Conservation (phyloP, 2,888 invertebrate genomes). For the Caenorhabditis wallacei region DNA sequence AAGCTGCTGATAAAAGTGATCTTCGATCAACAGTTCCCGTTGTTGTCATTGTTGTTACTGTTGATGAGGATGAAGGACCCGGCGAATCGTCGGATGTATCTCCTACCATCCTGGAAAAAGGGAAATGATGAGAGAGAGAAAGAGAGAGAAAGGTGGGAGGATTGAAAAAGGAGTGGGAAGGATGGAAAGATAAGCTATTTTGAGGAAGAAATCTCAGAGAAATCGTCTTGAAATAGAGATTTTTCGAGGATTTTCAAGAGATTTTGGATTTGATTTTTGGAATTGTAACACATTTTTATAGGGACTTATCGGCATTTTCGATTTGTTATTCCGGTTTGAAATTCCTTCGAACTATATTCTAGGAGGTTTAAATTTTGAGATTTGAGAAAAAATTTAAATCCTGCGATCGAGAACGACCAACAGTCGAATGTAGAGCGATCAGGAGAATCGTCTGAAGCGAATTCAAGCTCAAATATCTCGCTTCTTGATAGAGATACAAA, state of each 20-base stretch:
- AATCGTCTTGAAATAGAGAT: background rate
- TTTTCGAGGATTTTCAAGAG: conserved; percentile 1
- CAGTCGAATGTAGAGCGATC: too few species aligned
- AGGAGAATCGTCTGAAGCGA: too few species aligned
- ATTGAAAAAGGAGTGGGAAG: background rate
- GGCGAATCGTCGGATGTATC: conserved; percentile 57
- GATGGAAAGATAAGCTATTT: conserved; percentile 2
- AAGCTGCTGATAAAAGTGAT: conserved; percentile 66
- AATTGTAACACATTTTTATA: too few species aligned
- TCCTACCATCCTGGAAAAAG: conserved; percentile 71
- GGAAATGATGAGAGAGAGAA: conserved; percentile 1
- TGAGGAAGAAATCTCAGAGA: background rate
- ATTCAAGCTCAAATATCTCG: too few species aligned
- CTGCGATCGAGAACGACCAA: too few species aligned
- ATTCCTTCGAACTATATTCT: too few species aligned
- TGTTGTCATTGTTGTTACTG: conserved; percentile 18
- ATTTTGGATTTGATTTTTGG: background rate
- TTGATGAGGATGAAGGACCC: conserved; percentile 52
- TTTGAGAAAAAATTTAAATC: too few species aligned
- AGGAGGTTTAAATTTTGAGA: too few species aligned
- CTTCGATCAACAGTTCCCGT: conserved; percentile 52
- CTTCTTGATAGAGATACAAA: too few species aligned
- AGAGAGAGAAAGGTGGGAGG: background rate
- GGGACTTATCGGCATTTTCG: too few species aligned
- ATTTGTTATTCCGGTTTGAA: too few species aligned